Percentiles rank a stretch among this genome's conserved stretches.
phyloP scores from a whole-genome alignment of 2,797 vertebrate species.

The Myripristis murdjan region DNA sequence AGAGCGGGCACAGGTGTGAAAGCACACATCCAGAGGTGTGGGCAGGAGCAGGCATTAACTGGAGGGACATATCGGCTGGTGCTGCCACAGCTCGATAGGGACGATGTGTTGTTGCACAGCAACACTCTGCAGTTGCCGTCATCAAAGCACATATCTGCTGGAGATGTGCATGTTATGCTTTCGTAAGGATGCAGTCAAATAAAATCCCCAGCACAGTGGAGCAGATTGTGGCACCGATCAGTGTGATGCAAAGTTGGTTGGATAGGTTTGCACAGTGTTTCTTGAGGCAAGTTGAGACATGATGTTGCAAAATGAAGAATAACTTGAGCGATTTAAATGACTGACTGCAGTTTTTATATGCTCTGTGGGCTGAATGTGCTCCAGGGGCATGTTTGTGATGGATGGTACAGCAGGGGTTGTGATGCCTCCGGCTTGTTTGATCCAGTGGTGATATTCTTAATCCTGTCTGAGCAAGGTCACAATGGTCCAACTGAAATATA shows the following conservation, averaged over 20 bases:
- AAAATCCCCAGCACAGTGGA: constrained; percentile 31
- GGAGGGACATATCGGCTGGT: constrained; percentile 14
- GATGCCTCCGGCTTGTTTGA: constrained; percentile 64
- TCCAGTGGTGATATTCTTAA: constrained; percentile 59
- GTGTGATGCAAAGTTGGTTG: constrained; percentile 33
- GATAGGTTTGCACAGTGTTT: constrained; percentile 49
- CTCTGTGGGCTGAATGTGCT: constrained; percentile 53
- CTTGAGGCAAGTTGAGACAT: constrained; percentile 38
- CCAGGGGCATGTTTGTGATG: constrained; percentile 63
- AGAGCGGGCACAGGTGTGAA: constrained; percentile 43
- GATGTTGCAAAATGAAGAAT: constrained; percentile 52
- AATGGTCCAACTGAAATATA: constrained; percentile 49
- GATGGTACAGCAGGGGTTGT: constrained; percentile 58
- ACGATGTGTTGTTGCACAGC: constrained; percentile 27
- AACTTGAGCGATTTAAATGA: constrained; percentile 58
- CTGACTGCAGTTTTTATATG: constrained; percentile 56
- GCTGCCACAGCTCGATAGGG: constrained; percentile 28
- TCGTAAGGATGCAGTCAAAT: constrained; percentile 25
- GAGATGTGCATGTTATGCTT: constrained; percentile 3
- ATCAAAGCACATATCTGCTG: constrained; percentile 26
- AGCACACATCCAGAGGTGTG: constrained; percentile 49
- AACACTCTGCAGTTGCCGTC: constrained; percentile 16
- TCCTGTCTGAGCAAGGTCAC: constrained; percentile 59
- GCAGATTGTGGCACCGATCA: constrained; percentile 41
- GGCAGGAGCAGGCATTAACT: constrained; percentile 35